Evolutionary conservation across 2,888 invertebrate genomes (phyloP).

Genomic region (Lasioglossum leucozonium): DNA sequence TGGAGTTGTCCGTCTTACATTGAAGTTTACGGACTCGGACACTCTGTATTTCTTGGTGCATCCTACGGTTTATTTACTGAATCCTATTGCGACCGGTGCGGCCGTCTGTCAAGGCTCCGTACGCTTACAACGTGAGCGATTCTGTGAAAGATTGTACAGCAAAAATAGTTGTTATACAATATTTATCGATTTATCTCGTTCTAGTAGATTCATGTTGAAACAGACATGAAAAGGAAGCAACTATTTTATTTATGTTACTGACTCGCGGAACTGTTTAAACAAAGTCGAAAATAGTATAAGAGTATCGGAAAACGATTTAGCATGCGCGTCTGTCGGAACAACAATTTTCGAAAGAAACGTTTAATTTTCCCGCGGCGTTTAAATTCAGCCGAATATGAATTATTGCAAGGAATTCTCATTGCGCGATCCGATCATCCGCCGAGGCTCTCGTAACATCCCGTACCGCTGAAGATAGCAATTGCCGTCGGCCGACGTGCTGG

Average conservation of each 20-base stretch:
- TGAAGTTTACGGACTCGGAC: not conserved
- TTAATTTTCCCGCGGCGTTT: not conserved
- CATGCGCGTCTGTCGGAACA: not conserved
- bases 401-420: not conserved
- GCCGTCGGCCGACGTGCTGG: not conserved
- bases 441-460: not conserved
- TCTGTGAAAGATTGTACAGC: not conserved
- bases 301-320: not conserved
- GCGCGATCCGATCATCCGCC: not conserved
- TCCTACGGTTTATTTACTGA: not conserved
- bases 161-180: not conserved
- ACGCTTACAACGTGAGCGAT: not conserved
- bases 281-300: no score
- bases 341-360: not conserved
- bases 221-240: no score
- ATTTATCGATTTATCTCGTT: not conserved
- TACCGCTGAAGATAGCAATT: not conserved
- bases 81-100: not conserved
- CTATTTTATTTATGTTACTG: no score
- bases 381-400: not conserved
- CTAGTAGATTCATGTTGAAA: no score
- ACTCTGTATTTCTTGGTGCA: not conserved
- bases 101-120: not conserved
- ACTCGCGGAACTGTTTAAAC: no score
- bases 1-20: not conserved